Evolutionary conservation across 2,888 invertebrate genomes (phyloP).

Genomic region (Carterocephalus palaemon): DNA sequence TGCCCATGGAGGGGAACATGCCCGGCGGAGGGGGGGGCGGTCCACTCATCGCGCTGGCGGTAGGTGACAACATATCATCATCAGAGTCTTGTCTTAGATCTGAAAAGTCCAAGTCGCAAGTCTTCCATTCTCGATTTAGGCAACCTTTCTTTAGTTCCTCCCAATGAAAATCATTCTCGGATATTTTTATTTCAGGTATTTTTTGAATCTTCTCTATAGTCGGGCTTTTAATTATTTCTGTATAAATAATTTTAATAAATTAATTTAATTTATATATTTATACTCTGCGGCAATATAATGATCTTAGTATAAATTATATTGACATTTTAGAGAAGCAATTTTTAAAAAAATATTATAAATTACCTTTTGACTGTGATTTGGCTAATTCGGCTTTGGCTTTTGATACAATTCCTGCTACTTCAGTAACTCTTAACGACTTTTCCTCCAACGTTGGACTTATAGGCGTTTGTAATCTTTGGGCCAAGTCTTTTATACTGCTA

Average conservation of each 20-base stretch:
- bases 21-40: conserved; percentile 90
- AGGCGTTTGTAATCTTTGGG: conserved; percentile 89
- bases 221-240: conserved; percentile 85
- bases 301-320: neutral
- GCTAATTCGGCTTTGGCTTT: conserved; percentile 96
- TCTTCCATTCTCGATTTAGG: conserved; percentile 85
- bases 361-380: conserved; percentile 89
- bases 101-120: conserved; percentile 98
- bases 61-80: conserved; percentile 85
- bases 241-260: no score
- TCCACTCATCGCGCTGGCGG: conserved; percentile 81
- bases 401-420: conserved; percentile 93
- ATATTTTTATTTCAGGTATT: conserved; percentile 86
- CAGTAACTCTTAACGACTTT: conserved; percentile 83
- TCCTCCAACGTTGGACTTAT: conserved; percentile 78
- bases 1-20: conserved; percentile 73
- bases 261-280: neutral
- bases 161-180: conserved; percentile 97
- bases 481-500: conserved; percentile 91
- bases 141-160: conserved; percentile 89
- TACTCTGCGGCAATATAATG: no score
- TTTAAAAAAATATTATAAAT: neutral
- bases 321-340: conserved; percentile 1
- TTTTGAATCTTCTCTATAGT: conserved; percentile 83
- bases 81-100: conserved; percentile 95